A percentile compares a stretch with the other conserved stretches of the same genome.
Conservation (phyloP, 2,797 vertebrate species). For the Phyllotis vaccarum region DNA sequence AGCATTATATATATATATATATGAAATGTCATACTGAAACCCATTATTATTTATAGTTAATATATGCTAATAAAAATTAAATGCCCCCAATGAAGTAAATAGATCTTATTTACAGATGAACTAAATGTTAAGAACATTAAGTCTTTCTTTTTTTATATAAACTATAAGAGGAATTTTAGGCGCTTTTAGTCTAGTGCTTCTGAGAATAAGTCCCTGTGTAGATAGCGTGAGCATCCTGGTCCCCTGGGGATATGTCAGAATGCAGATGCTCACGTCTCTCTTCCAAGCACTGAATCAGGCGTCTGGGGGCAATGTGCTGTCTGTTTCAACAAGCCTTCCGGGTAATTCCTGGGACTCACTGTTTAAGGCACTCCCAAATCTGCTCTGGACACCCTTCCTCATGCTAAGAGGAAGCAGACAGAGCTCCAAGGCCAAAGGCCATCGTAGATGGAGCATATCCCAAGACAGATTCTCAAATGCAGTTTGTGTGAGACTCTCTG, state of each 20-base stretch:
- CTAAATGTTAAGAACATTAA: not conserved
- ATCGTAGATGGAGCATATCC: not conserved
- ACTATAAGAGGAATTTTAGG: not conserved
- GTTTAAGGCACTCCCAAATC: not conserved
- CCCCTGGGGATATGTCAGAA: not conserved
- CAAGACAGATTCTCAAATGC: slow-evolving; percentile 14
- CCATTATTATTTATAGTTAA: not conserved
- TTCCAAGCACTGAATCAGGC: not conserved
- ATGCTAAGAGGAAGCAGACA: not conserved
- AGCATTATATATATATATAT: not conserved
- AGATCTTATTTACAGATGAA: not conserved
- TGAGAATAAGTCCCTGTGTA: not conserved
- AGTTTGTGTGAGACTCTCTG: not conserved
- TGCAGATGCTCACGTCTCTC: not conserved
- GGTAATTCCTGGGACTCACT: not conserved
- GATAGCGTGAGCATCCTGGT: not conserved
- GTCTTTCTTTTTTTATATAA: slow-evolving; percentile 1
- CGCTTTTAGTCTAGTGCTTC: not conserved
- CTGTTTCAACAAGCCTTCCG: not conserved
- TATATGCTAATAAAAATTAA: not conserved
- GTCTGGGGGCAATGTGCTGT: not conserved
- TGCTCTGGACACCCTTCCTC: not conserved
- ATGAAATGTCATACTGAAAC: not conserved
- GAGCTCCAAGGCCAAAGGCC: not conserved
- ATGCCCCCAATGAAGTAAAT: not conserved